Base-by-base conservation (phyloP, 2,888 invertebrate species). In the Spilarctia lutea region DNA sequence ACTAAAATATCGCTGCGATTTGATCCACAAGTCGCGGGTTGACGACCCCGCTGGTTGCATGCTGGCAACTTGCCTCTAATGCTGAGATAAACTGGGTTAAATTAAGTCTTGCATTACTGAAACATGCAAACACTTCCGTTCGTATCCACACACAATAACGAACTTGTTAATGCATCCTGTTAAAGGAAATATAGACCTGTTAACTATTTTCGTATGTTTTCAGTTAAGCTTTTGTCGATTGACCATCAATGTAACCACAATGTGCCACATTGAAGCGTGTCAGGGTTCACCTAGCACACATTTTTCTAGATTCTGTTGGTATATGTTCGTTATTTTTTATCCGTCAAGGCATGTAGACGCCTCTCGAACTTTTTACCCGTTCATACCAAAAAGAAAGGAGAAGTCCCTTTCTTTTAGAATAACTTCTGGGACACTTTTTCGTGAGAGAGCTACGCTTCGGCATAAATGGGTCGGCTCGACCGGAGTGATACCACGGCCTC, bases 61-160 rank as follows among this genome's bases (percentile, higher is more conserved):
- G 75, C 86, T 89, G 89, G 89, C 89, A 89, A 81, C 42, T 83
- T 88, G 89, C 90, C 89, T 77, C 82, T 79, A 79, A 80, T 83
- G 76, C 75, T 79, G 72, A 79, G 81, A 82, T 83, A 82, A 84
- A 81, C 83, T 85, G 82, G 85, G 86, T 85, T 88, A 85, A 83
- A 89, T 86, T 83, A 80, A 82, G 81, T 85, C 76, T 74, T 79
- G 79, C 75, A 63, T 81, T 80, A 79, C 81, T 85, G 80, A 82
- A 84, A 80, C 74, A 83, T 83, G 16, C 42, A 65, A 48, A 65
- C 65, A 65, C 68, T 48, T 68, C 24, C n/a, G n/a, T n/a, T n/a
- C n/a, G n/a, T n/a, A n/a, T n/a, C n/a, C n/a, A n/a, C n/a, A n/a
- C n/a, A n/a, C n/a, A n/a, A n/a, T n/a, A n/a, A 27, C 63, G 1